These are phyloP conservation scores for Batillaria attramentaria DNA, from an alignment of 1,140 invertebrate genomes.

Conservation along the genomic window DNA sequence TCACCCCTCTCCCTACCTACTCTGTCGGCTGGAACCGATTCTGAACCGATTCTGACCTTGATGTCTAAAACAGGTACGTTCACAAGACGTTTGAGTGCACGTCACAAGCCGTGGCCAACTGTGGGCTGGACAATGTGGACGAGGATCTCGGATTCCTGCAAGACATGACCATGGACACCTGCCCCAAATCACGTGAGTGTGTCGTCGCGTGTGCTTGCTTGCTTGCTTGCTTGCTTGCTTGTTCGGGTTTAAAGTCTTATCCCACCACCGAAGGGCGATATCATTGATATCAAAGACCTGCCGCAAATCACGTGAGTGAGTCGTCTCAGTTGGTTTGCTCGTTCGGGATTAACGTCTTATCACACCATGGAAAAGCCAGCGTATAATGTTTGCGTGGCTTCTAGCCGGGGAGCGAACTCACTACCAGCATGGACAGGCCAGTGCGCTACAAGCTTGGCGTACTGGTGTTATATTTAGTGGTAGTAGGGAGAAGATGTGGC, in stretches of 20 bases:
- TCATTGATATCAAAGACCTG: background rate
- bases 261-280: background rate
- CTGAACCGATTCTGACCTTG: too few species aligned
- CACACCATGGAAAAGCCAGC: too few species aligned
- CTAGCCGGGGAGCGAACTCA: too few species aligned
- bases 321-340: background rate
- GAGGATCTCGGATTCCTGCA: background rate
- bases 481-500: background rate
- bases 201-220: background rate
- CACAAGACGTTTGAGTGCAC: constrained; percentile 14
- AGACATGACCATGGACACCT: background rate
- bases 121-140: background rate
- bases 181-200: background rate
- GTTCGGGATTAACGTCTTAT: too few species aligned
- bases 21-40: too few species aligned
- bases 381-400: too few species aligned
- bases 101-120: background rate
- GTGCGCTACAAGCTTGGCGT: too few species aligned
- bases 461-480: too few species aligned
- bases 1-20: too few species aligned
- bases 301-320: background rate
- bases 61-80: background rate
- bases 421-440: too few species aligned
- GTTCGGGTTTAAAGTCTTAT: background rate
- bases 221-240: background rate